A percentile compares a stretch with the other conserved stretches of the same genome.
phyloP scores from a whole-genome alignment of 30 jellyfish, hydroid and myxozoan genomes.

The Turritopsis rubra region DNA sequence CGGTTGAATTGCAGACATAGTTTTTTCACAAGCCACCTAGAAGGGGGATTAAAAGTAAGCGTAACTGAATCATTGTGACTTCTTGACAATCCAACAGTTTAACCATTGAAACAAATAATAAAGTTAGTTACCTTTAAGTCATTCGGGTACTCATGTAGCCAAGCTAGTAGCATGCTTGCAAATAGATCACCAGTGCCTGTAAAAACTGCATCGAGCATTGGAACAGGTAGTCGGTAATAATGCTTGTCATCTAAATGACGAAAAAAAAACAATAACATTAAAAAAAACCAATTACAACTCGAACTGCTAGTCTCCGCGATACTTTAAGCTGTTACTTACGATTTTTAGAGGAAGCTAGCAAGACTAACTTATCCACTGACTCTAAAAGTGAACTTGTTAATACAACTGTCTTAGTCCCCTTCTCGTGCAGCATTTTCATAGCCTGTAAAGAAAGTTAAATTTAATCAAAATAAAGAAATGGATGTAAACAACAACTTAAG shows the following conservation, averaged over 20 bases:
- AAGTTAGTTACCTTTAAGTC: constrained; percentile 31
- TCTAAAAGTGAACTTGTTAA: constrained; percentile 13
- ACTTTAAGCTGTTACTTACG: not conserved
- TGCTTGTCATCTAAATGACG: not conserved
- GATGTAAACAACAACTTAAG: no score
- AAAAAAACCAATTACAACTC: not conserved
- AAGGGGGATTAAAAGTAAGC: no score
- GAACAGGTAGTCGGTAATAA: constrained; percentile 41
- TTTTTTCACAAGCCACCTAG: constrained; percentile 74
- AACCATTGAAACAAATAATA: not conserved
- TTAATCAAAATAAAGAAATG: no score
- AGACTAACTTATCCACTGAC: not conserved
- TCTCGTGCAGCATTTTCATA: constrained; percentile 4
- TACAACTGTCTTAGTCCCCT: not conserved
- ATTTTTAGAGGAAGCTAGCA: constrained; percentile 9
- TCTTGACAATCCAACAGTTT: no score
- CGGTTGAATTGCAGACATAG: constrained; percentile 62
- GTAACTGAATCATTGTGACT: no score
- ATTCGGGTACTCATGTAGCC: constrained; percentile 45
- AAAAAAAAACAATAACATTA: not conserved
- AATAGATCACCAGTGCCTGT: constrained; percentile 97
- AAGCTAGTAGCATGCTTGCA: constrained; percentile 73
- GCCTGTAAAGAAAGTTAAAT: constrained; percentile 23
- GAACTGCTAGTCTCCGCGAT: no score
- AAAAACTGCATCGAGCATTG: constrained; percentile 64